phyloP scores from a whole-genome alignment of 2,888 invertebrate genomes.

The Euplagia quadripunctaria region DNA sequence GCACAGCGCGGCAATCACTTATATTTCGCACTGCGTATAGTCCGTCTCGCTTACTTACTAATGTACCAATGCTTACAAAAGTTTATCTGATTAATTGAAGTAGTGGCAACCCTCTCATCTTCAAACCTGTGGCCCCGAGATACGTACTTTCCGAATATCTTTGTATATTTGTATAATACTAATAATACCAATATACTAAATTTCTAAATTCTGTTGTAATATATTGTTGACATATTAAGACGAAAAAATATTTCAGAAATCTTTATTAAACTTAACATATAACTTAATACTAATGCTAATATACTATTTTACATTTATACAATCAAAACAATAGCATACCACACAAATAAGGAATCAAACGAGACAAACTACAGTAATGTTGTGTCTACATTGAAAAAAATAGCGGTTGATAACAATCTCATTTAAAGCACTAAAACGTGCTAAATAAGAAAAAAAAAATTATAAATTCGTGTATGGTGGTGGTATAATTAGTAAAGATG shows the following conservation, averaged over 20 bases:
- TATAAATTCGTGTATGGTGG: conserved; percentile 38
- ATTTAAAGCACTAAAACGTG: conserved; percentile 72
- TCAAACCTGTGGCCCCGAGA: background rate
- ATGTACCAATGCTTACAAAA: background rate
- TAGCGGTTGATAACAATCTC: conserved; percentile 39
- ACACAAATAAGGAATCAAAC: conserved; percentile 46
- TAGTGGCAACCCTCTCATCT: background rate
- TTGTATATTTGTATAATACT: too few relatives aligned
- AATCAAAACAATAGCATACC: conserved; percentile 72
- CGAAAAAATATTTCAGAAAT: conserved; percentile 57
- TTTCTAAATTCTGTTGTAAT: too few relatives aligned
- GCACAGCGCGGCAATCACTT: too few relatives aligned
- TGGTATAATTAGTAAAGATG: conserved; percentile 41
- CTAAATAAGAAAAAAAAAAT: conserved; percentile 39
- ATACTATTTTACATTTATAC: conserved; percentile 76
- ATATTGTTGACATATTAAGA: conserved; percentile 14
- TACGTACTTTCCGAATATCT: background rate
- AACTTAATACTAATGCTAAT: conserved; percentile 70
- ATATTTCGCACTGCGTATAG: too few relatives aligned
- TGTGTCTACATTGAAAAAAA: conserved; percentile 35
- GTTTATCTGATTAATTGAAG: background rate
- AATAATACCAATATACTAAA: too few relatives aligned
- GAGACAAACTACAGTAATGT: conserved; percentile 43
- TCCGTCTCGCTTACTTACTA: background rate
- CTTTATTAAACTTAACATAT: conserved; percentile 81